Evolutionary conservation across 2,113 vertebrate species (phyloP).

Genomic region (Lanius ludovicianus): DNA sequence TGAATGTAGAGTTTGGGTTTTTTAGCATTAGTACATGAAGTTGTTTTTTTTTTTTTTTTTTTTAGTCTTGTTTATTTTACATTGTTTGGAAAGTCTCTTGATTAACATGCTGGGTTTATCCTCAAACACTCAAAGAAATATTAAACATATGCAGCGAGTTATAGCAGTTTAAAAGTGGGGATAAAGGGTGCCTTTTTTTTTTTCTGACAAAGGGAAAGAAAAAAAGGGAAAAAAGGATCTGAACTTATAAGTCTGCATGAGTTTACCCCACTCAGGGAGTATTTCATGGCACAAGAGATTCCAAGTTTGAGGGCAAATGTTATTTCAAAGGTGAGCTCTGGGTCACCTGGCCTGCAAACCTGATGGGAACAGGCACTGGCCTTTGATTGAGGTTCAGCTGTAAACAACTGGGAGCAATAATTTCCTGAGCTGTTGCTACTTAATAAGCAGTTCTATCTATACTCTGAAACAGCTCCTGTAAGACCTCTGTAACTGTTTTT

Average conservation of each 20-base stretch:
- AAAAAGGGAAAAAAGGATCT: background rate
- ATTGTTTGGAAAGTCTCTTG: background rate
- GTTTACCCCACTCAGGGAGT: background rate
- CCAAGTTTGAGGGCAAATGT: background rate
- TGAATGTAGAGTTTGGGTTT: background rate
- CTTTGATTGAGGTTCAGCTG: background rate
- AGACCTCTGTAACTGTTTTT: background rate
- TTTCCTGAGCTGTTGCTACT: background rate
- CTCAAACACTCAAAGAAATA: background rate
- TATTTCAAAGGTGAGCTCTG: background rate
- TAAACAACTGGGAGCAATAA: background rate
- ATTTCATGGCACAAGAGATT: background rate
- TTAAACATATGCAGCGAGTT: background rate
- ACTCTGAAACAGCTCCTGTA: background rate
- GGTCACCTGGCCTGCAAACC: background rate
- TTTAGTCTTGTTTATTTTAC: background rate
- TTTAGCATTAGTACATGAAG: background rate
- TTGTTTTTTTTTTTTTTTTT: background rate
- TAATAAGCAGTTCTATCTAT: background rate
- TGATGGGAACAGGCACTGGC: background rate
- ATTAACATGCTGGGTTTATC: background rate
- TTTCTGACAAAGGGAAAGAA: background rate
- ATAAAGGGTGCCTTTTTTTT: background rate
- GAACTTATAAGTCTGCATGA: accelerated
- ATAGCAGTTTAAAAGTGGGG: background rate